Conservation (phyloP, 2,113 vertebrate genomes). For the Alethe castanea region DNA sequence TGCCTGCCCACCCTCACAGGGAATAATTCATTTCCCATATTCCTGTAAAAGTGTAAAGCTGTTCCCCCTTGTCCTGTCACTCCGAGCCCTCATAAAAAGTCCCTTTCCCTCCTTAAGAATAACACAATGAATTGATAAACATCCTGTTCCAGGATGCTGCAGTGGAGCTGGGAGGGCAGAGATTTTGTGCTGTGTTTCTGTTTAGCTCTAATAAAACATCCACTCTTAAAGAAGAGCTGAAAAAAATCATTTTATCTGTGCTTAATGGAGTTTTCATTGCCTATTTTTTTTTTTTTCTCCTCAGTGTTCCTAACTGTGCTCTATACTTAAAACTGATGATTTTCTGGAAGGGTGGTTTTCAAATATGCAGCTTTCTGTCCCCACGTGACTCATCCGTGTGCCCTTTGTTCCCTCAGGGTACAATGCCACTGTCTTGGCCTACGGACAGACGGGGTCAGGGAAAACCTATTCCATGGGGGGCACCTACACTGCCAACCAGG, state of each 20-base stretch:
- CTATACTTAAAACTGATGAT: accelerated
- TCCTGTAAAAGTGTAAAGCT: not conserved
- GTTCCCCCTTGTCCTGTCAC: not conserved
- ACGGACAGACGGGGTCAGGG: conserved; percentile 94
- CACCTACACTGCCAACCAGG: conserved; percentile 87
- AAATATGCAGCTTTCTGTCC: not conserved
- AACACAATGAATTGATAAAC: accelerated
- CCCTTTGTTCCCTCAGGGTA: conserved; percentile 79
- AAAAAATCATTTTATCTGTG: not conserved
- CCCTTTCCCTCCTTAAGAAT: accelerated
- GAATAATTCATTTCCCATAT: not conserved
- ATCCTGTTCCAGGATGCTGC: not conserved
- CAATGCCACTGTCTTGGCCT: conserved; percentile 92
- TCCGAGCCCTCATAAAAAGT: not conserved
- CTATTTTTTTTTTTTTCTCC: too few species aligned
- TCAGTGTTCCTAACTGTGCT: accelerated
- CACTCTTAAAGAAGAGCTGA: not conserved
- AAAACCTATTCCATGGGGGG: conserved; percentile 98
- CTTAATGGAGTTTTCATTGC: not conserved
- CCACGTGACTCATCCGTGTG: accelerated
- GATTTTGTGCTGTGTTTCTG: not conserved
- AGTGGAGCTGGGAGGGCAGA: not conserved
- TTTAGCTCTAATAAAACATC: not conserved
- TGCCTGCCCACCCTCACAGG: not conserved
- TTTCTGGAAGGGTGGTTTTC: not conserved